phyloP scores from a whole-genome alignment of 35 echinoderm and acorn worm genomes.

The Lytechinus variegatus region DNA sequence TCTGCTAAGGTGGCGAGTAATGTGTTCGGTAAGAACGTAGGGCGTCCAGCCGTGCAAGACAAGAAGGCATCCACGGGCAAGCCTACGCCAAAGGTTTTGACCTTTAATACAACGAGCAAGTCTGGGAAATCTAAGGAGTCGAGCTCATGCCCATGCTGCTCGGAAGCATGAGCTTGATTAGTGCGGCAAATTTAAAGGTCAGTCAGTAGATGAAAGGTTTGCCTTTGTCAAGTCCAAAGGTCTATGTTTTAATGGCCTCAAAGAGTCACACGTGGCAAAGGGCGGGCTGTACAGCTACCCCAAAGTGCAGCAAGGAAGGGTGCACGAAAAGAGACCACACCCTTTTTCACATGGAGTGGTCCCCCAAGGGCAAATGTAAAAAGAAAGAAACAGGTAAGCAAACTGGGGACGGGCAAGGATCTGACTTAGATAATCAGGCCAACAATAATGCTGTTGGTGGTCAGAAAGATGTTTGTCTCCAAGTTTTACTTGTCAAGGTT shows the following conservation, averaged over 20 bases:
- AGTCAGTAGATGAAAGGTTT: conserved; percentile 48
- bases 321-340: conserved; percentile 62
- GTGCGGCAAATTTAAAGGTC: conserved; percentile 43
- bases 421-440: too few species aligned
- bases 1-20: conserved; percentile 48
- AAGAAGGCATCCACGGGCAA: background rate
- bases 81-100: background rate
- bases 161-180: conserved; percentile 37
- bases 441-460: too few species aligned
- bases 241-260: conserved; percentile 62
- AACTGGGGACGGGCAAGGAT: too few species aligned
- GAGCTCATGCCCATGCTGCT: background rate
- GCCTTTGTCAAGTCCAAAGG: conserved; percentile 45
- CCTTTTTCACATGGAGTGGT: conserved; percentile 46
- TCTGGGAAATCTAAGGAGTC: background rate
- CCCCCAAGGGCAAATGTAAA: too few species aligned
- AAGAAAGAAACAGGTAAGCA: too few species aligned
- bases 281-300: too few species aligned
- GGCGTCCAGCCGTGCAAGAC: background rate
- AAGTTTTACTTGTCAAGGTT: too few species aligned
- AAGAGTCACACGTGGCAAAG: conserved; percentile 27
- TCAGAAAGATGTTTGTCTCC: too few species aligned
- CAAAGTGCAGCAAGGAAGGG: conserved; percentile 39
- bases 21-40: conserved; percentile 50
- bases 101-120: background rate